A percentile compares a stretch with the other conserved stretches of the same genome.
Conservation (phyloP, 2,888 invertebrate species). For the Pseudolycoriella hygida region DNA sequence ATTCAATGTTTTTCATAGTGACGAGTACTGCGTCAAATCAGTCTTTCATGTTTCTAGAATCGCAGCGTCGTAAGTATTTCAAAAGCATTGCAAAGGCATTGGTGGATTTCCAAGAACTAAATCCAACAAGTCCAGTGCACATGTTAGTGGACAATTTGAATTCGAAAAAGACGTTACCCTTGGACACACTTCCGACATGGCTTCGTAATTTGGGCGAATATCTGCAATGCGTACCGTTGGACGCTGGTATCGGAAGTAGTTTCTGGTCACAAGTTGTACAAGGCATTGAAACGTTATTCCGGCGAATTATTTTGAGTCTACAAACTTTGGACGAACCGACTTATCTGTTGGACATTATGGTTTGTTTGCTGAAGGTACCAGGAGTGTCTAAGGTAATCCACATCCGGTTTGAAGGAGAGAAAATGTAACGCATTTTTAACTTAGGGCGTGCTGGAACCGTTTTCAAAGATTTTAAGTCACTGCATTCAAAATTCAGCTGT, state of each 20-base stretch:
- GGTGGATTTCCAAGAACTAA: constrained; percentile 89
- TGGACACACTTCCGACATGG: constrained; percentile 55
- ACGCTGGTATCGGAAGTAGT: constrained; percentile 49
- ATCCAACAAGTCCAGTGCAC: constrained; percentile 86
- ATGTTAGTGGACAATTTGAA: constrained; percentile 58
- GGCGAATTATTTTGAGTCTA: constrained; percentile 53
- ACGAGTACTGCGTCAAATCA: not conserved
- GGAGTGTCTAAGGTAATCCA: constrained; percentile 32
- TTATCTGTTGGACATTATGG: constrained; percentile 57
- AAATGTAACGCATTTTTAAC: constrained; percentile 12
- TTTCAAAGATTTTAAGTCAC: constrained; percentile 85
- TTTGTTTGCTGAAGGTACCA: constrained; percentile 67
- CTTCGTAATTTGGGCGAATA: constrained; percentile 86
- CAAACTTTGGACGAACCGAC: constrained; percentile 51
- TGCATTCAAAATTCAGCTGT: constrained; percentile 79
- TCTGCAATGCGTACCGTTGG: constrained; percentile 77
- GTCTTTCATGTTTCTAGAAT: constrained; percentile 15
- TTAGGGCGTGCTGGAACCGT: constrained; percentile 78
- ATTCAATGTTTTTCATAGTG: constrained; percentile 3
- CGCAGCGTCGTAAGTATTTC: constrained; percentile 63
- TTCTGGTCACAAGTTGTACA: constrained; percentile 62
- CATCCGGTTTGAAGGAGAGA: no score
- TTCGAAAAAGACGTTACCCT: constrained; percentile 53
- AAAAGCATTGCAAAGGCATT: constrained; percentile 85
- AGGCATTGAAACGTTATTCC: constrained; percentile 73